Percentiles rank a stretch among this genome's conserved stretches.
phyloP scores from a whole-genome alignment of 2,888 invertebrate species.

The Trachelus stipa region DNA sequence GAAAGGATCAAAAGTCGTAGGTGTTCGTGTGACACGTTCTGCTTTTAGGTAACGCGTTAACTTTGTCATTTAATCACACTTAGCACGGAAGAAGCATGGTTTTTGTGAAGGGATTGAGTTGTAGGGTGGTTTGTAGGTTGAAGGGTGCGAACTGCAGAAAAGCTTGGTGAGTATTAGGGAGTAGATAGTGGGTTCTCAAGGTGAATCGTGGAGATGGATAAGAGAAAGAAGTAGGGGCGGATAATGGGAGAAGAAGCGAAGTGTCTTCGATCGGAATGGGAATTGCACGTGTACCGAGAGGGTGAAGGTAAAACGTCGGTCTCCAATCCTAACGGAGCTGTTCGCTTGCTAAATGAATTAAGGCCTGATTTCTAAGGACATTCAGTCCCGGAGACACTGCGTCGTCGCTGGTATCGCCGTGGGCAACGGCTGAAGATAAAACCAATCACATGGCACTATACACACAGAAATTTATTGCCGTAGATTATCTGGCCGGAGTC shows the following conservation, averaged over 20 bases:
- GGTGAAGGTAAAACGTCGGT: not conserved
- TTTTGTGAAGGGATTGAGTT: not conserved
- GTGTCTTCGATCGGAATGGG: not conserved
- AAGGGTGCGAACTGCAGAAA: not conserved
- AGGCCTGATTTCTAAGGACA: slow-evolving; percentile 50
- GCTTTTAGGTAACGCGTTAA: not conserved
- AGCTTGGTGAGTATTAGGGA: not conserved
- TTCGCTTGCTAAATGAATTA: slow-evolving; percentile 49
- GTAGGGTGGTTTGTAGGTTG: not conserved
- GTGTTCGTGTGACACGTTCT: not conserved
- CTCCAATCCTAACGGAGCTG: not conserved
- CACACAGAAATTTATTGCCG: slow-evolving; percentile 63
- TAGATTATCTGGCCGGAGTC: slow-evolving; percentile 63
- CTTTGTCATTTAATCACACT: slow-evolving; percentile 13
- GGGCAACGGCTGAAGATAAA: slow-evolving; percentile 50
- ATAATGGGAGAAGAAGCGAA: not conserved
- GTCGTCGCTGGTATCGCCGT: slow-evolving; percentile 15
- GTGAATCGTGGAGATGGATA: not conserved
- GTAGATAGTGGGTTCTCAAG: not conserved
- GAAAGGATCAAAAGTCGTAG: slow-evolving; percentile 4
- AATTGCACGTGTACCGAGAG: not conserved
- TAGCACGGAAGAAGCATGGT: slow-evolving; percentile 1
- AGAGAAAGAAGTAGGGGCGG: not conserved
- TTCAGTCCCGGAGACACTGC: slow-evolving; percentile 17
- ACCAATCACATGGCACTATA: slow-evolving; percentile 62